Conservation (phyloP, 2,113 vertebrate genomes). For the Pachycephala philippinensis region DNA sequence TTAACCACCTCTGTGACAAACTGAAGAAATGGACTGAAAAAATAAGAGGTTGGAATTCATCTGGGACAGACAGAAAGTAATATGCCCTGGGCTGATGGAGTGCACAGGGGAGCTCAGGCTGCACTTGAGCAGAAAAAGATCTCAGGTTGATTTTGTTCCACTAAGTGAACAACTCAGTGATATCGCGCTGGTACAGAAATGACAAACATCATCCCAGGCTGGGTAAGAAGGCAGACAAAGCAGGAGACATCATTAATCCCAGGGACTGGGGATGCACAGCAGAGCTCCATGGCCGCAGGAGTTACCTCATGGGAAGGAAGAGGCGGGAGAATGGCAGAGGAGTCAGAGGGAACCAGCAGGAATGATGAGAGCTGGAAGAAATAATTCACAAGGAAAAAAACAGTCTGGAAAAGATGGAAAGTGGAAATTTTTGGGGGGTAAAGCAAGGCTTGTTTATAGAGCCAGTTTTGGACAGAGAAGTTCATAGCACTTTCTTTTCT, state of each 20-base stretch:
- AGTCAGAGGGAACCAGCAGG: not conserved
- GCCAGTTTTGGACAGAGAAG: not conserved
- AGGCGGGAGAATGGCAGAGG: not conserved
- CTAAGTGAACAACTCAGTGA: not conserved
- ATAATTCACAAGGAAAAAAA: not conserved
- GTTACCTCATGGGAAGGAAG: not conserved
- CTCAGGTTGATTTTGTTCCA: not conserved
- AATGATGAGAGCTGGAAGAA: not conserved
- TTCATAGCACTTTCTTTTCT: not conserved
- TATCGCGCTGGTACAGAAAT: not conserved
- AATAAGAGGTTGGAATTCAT: not conserved
- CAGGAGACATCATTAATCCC: not conserved
- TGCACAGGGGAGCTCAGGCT: not conserved
- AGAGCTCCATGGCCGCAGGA: not conserved
- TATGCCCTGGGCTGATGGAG: not conserved
- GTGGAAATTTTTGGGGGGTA: not conserved
- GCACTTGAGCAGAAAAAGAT: not conserved
- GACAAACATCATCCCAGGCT: not conserved
- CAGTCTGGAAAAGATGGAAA: not conserved
- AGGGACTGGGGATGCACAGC: not conserved
- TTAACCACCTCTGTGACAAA: not conserved
- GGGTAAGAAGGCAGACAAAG: not conserved
- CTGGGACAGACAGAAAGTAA: not conserved
- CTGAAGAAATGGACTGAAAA: not conserved
- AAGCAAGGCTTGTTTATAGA: not conserved